These are phyloP conservation scores for Dysmachus trigonus DNA, from an alignment of 2,888 invertebrate species.

Conservation along the genomic window DNA sequence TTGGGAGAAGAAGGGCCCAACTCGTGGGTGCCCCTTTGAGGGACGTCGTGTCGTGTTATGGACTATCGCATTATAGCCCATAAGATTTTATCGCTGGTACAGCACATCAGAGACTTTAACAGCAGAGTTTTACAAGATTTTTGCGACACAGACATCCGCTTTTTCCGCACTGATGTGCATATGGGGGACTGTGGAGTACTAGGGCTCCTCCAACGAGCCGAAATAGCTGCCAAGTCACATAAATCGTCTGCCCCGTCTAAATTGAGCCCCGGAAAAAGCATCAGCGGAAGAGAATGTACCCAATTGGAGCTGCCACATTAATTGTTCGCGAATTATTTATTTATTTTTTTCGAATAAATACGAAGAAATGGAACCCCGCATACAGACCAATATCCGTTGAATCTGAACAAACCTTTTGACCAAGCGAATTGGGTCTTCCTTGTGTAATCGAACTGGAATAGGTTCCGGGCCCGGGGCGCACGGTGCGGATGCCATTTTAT, in stretches of 20 bases:
- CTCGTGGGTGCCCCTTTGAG: background rate
- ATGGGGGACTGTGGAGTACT: background rate
- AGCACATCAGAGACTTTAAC: background rate
- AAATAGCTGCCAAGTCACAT: conserved; percentile 34
- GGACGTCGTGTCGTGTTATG: background rate
- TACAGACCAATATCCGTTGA: background rate
- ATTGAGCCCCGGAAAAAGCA: conserved; percentile 8
- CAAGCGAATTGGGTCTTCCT: background rate
- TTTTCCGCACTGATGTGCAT: background rate
- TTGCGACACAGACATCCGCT: background rate
- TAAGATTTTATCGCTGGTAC: conserved; percentile 12
- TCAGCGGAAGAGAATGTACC: background rate
- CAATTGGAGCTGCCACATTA: conserved; percentile 23
- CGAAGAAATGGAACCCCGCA: background rate
- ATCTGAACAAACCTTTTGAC: background rate
- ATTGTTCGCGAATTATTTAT: conserved; percentile 32
- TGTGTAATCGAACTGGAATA: background rate
- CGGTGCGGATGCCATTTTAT: conserved; percentile 19
- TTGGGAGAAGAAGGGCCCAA: background rate
- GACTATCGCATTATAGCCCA: background rate
- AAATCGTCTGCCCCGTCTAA: conserved; percentile 27
- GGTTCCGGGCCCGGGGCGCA: background rate
- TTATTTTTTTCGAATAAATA: background rate
- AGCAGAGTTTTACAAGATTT: background rate
- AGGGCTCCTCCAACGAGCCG: background rate